phyloP scores from a whole-genome alignment of 2,113 vertebrate genomes.

The Geothlypis trichas region DNA sequence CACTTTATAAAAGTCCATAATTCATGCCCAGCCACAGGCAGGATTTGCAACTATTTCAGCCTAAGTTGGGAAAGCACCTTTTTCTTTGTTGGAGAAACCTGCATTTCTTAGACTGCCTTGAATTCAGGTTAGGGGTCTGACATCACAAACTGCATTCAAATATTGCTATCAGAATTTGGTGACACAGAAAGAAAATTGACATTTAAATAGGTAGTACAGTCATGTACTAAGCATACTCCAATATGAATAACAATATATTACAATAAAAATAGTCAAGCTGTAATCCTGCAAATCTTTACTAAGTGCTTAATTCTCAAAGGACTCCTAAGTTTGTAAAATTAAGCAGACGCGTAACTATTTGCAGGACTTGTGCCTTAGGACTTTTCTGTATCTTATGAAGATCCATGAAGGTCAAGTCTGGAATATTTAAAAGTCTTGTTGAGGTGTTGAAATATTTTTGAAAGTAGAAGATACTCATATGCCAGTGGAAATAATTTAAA shows the following conservation, averaged over 20 bases:
- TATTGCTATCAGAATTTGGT: not conserved
- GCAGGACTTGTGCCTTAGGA: not conserved
- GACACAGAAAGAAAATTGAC: not conserved
- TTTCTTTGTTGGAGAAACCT: not conserved
- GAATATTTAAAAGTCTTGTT: not conserved
- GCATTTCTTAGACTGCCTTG: not conserved
- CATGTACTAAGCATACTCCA: not conserved
- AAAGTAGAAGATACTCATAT: not conserved
- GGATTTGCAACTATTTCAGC: not conserved
- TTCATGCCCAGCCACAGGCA: not conserved
- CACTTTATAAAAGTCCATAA: constrained; percentile 24
- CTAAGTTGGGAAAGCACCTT: not conserved
- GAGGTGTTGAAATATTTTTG: not conserved
- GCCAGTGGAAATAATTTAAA: not conserved
- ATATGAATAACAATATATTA: not conserved
- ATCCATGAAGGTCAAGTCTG: not conserved
- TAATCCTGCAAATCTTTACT: not conserved
- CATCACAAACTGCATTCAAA: not conserved
- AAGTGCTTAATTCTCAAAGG: not conserved
- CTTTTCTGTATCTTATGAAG: not conserved
- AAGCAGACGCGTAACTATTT: not conserved
- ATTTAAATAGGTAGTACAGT: not conserved
- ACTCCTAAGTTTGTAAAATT: not conserved
- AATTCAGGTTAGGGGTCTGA: not conserved
- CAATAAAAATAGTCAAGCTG: not conserved